These are phyloP conservation scores for Mustela nigripes DNA, from an alignment of 2,113 vertebrate species.

Conservation along the genomic window DNA sequence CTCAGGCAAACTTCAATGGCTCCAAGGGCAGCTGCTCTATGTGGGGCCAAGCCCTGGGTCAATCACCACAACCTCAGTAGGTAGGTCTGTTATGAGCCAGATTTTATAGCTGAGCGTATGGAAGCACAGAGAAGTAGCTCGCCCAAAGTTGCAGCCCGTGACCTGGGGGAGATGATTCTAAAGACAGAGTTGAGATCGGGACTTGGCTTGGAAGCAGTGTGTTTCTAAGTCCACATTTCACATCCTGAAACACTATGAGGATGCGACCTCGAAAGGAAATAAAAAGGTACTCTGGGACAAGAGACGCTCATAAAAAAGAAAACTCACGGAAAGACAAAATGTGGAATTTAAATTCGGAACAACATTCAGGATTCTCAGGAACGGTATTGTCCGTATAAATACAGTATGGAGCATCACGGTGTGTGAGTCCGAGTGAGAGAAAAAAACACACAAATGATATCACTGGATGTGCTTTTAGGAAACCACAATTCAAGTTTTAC, in stretches of 20 bases:
- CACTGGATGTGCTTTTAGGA: neutral
- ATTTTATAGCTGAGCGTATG: neutral
- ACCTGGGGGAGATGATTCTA: accelerated
- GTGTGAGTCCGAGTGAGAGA: neutral
- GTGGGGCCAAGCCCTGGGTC: neutral
- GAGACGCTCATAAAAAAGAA: neutral
- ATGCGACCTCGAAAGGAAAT: neutral
- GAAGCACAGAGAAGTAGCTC: no score
- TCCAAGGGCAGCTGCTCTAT: neutral
- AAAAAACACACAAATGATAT: neutral
- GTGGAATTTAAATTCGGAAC: neutral
- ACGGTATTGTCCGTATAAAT: neutral
- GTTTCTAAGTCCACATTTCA: neutral
- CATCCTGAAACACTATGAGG: no score
- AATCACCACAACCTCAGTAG: neutral
- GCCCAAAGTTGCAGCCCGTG: neutral
- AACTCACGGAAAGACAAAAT: neutral
- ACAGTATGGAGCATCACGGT: accelerated
- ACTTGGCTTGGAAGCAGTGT: neutral
- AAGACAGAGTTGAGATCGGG: neutral
- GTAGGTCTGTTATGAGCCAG: neutral
- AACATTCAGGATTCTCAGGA: neutral
- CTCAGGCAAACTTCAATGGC: neutral
- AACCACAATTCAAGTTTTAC: neutral
- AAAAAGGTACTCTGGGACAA: neutral